phyloP scores from a whole-genome alignment of 2,113 vertebrate species.

The Orientallactaga bullata region DNA sequence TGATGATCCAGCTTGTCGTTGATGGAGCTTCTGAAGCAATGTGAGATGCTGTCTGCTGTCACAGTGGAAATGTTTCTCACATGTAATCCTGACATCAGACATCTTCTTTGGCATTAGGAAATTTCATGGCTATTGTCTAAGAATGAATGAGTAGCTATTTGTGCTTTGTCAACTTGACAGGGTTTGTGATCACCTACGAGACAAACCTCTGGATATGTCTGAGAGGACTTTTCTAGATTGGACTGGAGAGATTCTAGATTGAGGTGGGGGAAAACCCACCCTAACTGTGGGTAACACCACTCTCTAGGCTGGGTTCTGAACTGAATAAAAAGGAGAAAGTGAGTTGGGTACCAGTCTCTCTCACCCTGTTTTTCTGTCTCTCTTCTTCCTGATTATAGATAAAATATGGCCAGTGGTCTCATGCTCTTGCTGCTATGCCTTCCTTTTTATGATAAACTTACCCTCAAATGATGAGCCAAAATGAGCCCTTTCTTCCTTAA shows the following conservation, averaged over 20 bases:
- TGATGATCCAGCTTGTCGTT: too few species aligned
- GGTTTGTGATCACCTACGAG: not conserved
- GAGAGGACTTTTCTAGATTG: not conserved
- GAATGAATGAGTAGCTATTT: not conserved
- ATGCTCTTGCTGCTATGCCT: not conserved
- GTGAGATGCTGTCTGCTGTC: not conserved
- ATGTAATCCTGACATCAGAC: not conserved
- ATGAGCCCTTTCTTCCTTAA: not conserved
- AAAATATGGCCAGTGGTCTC: not conserved
- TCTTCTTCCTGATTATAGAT: not conserved
- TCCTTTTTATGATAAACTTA: not conserved
- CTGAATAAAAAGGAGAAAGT: not conserved
- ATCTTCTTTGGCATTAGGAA: not conserved
- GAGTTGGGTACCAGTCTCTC: not conserved
- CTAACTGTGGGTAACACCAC: not conserved
- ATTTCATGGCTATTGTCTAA: not conserved
- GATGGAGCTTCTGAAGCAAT: not conserved
- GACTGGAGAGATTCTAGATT: too few species aligned
- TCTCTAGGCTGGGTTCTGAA: not conserved
- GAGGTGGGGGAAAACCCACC: not conserved
- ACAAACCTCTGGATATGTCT: not conserved
- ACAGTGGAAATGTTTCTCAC: not conserved
- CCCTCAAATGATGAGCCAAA: not conserved
- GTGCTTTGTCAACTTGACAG: not conserved
- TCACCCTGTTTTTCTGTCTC: too few species aligned